Conservation (phyloP, 2,797 vertebrate species). For the Dermochelys coriacea region DNA sequence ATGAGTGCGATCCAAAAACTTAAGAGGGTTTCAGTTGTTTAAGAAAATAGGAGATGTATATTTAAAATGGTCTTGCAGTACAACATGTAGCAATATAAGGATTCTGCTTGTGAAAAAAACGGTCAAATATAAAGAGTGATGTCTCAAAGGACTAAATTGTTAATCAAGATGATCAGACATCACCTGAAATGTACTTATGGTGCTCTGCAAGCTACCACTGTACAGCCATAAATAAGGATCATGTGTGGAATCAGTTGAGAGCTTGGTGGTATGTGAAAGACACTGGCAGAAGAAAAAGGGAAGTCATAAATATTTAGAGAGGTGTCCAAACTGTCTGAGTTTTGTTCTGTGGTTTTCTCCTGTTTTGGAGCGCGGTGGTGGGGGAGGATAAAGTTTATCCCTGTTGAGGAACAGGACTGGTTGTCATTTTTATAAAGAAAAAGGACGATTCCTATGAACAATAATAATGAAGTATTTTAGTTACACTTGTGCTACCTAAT, state of each 20-base stretch:
- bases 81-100: too few species aligned
- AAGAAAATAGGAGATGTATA: not conserved
- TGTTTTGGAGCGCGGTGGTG: not conserved
- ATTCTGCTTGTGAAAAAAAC: not conserved
- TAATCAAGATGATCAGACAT: not conserved
- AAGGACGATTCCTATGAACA: not conserved
- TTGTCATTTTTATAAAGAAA: conserved; percentile 6
- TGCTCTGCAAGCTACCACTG: not conserved
- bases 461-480: not conserved
- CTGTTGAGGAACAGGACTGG: not conserved
- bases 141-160: not conserved
- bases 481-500: not conserved
- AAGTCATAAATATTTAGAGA: not conserved
- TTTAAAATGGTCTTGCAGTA: fast-evolving
- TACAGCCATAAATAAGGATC: not conserved
- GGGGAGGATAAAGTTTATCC: not conserved
- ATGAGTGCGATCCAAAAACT: too few species aligned
- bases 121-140: not conserved
- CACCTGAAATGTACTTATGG: not conserved
- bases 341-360: not conserved
- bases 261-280: not conserved
- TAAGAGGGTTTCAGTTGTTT: not conserved
- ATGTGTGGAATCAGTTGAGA: not conserved
- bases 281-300: fast-evolving
- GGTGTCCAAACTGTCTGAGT: too few species aligned